A percentile compares a stretch with the other conserved stretches of the same genome.
These are phyloP conservation scores for Rhagologus leucostigma DNA, from an alignment of 2,113 vertebrate species.

Conservation along the genomic window DNA sequence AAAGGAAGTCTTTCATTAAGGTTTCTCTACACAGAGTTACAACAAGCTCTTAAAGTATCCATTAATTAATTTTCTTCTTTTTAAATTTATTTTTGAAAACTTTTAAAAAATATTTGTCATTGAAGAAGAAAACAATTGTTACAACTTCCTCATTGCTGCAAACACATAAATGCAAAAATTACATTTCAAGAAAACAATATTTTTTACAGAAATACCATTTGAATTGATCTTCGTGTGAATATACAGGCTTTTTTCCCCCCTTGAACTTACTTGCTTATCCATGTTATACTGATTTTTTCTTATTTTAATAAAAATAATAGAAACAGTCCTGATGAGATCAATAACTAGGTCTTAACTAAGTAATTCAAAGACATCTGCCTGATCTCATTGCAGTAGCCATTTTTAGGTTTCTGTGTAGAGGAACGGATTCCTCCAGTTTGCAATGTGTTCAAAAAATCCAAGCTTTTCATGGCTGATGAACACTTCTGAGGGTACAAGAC, in stretches of 20 bases:
- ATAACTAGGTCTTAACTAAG: not conserved
- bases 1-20: not conserved
- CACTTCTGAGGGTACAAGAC: not conserved
- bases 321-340: not conserved
- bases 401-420: not conserved
- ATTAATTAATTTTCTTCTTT: not conserved
- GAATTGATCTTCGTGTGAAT: not conserved
- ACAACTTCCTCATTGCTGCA: not conserved
- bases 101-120: not conserved
- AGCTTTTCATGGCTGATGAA: not conserved
- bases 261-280: not conserved
- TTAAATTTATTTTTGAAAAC: not conserved
- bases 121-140: not conserved
- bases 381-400: not conserved
- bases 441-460: not conserved
- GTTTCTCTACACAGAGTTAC: not conserved
- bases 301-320: not conserved
- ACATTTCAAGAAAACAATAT: not conserved
- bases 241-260: not conserved
- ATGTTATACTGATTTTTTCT: not conserved
- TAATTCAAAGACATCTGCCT: not conserved
- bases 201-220: not conserved
- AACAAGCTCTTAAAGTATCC: not conserved
- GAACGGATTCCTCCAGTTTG: not conserved
- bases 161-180: not conserved